Conservation (phyloP, 2,113 vertebrate genomes). For the Speoplatyrhinus poulsoni region DNA sequence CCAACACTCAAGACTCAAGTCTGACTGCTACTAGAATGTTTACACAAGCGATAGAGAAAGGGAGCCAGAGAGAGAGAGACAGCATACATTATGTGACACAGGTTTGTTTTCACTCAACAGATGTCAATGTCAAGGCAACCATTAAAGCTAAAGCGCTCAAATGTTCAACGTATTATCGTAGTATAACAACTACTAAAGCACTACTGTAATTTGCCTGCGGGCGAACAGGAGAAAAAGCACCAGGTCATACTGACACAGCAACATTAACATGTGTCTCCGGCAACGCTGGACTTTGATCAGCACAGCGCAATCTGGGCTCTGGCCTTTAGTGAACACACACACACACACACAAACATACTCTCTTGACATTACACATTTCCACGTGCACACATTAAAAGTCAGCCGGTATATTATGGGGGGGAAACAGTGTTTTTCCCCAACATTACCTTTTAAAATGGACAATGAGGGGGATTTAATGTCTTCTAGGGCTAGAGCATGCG, state of each 20-base stretch:
- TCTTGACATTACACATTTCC: not conserved
- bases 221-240: not conserved
- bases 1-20: slow-evolving; percentile 35
- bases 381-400: not conserved
- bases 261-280: slow-evolving; percentile 3
- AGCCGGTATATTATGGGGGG: not conserved
- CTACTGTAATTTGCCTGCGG: slow-evolving; percentile 4
- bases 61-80: no score
- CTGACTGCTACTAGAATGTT: slow-evolving; percentile 34
- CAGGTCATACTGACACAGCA: slow-evolving; percentile 5
- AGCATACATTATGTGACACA: not conserved
- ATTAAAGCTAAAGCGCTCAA: slow-evolving; percentile 32
- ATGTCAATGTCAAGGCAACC: slow-evolving; percentile 14
- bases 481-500: not conserved
- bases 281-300: slow-evolving; percentile 33
- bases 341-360: slow-evolving; percentile 5
- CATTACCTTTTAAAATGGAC: not conserved
- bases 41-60: slow-evolving; percentile 18
- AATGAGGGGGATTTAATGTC: not conserved
- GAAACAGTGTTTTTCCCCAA: not conserved
- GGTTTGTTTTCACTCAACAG: slow-evolving; percentile 16
- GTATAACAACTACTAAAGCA: not conserved
- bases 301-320: not conserved
- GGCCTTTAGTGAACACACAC: slow-evolving; percentile 16
- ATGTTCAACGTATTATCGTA: slow-evolving; percentile 17